Evolutionary conservation across 2,888 invertebrate genomes (phyloP).

Genomic region (Meteorus colon): DNA sequence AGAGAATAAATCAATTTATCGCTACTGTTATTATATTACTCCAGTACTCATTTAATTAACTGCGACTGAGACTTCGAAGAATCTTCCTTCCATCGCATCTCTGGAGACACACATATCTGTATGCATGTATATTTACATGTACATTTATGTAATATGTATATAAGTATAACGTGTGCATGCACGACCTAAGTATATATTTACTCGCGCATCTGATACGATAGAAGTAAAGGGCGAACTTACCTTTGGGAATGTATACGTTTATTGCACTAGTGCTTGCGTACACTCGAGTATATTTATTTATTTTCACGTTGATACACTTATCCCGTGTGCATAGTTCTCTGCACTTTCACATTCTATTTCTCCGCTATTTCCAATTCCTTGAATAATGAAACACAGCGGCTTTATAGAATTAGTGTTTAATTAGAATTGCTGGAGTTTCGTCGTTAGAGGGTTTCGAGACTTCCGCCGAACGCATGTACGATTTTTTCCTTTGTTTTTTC

Average conservation of each 20-base stretch:
- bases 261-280: neutral
- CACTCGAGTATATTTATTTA: neutral
- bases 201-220: too few relatives aligned
- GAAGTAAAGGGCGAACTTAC: too few relatives aligned
- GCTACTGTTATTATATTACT: slow-evolving; percentile 28
- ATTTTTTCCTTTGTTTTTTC: neutral
- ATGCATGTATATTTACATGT: neutral
- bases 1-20: slow-evolving; percentile 35
- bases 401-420: slow-evolving; percentile 45
- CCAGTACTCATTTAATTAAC: slow-evolving; percentile 25
- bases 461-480: neutral
- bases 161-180: neutral
- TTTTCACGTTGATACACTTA: slow-evolving; percentile 5
- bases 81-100: neutral
- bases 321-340: neutral
- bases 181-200: neutral
- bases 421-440: slow-evolving; percentile 50
- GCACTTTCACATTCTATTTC: neutral
- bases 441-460: slow-evolving; percentile 19
- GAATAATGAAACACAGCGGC: slow-evolving; percentile 45
- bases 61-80: slow-evolving; percentile 3
- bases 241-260: too few relatives aligned
- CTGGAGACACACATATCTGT: neutral
- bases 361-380: slow-evolving; percentile 43
- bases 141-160: neutral